Percentiles rank a stretch among this genome's conserved stretches.
Evolutionary conservation across 2,888 invertebrate genomes (phyloP).

Genomic region (Sepiola atlantica): DNA sequence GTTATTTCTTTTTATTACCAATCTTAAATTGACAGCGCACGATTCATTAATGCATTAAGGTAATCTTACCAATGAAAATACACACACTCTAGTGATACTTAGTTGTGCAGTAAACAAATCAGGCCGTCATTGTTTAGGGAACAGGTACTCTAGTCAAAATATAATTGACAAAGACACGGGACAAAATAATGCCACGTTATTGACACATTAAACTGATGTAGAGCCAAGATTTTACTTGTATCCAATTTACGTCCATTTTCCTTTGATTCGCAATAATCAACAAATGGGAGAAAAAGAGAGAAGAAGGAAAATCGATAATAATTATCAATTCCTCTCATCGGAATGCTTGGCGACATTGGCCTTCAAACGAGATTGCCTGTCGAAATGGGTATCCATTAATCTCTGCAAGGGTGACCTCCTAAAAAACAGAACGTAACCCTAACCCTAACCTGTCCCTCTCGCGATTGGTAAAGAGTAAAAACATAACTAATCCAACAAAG

Average conservation of each 20-base stretch:
- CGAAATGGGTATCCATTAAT: neutral
- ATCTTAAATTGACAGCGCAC: too few relatives aligned
- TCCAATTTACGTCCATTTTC: neutral
- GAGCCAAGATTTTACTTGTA: neutral
- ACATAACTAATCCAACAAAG: neutral
- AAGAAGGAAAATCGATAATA: neutral
- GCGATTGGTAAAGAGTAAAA: neutral
- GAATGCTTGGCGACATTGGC: neutral
- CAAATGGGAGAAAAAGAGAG: neutral
- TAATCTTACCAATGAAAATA: too few relatives aligned
- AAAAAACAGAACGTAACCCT: neutral
- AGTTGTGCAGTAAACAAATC: too few relatives aligned
- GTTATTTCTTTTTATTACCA: too few relatives aligned
- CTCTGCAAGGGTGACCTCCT: neutral
- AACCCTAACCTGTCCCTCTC: neutral
- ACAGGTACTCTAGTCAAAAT: neutral
- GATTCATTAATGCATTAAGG: too few relatives aligned
- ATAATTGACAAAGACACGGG: neutral
- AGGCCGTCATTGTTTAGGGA: too few relatives aligned
- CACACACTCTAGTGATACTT: too few relatives aligned
- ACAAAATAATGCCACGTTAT: neutral
- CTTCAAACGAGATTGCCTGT: neutral
- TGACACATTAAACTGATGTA: neutral
- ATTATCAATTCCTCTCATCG: neutral
- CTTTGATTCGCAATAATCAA: neutral